phyloP scores from a whole-genome alignment of 2,797 vertebrate genomes.

The Pantherophis alleghaniensis region DNA sequence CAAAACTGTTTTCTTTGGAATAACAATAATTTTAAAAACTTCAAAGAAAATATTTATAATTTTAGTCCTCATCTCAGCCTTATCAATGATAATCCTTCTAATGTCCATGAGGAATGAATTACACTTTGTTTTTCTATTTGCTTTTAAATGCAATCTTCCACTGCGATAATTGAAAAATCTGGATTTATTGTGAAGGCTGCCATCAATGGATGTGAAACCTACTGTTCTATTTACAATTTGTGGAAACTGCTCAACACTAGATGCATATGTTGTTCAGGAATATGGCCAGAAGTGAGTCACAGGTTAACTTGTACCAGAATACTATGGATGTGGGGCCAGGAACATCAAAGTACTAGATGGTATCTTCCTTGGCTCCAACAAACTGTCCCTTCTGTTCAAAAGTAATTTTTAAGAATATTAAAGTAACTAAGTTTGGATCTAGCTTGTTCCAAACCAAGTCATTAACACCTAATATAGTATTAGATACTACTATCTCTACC shows the following conservation, averaged over 20 bases:
- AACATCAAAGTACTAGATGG: background rate
- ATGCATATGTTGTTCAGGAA: background rate
- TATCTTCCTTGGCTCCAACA: background rate
- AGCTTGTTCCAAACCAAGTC: background rate
- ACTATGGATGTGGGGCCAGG: background rate
- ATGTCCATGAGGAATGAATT: background rate
- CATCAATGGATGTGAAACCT: background rate
- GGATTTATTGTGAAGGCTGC: background rate
- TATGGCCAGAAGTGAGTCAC: background rate
- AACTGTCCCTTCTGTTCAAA: background rate
- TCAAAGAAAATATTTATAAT: background rate
- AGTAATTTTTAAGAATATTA: background rate
- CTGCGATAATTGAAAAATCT: background rate
- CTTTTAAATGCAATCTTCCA: background rate
- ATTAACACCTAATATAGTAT: background rate
- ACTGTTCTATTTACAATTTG: background rate
- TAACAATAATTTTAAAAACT: background rate
- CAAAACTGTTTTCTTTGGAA: slow-evolving; percentile 24
- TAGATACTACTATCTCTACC: background rate
- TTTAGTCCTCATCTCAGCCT: background rate
- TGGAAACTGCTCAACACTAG: background rate
- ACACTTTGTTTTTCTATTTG: background rate
- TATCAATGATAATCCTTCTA: background rate
- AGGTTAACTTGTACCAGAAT: background rate
- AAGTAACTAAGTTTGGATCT: background rate